Conservation (phyloP, 2,113 vertebrate species). For the Tychaedon coryphoeus region DNA sequence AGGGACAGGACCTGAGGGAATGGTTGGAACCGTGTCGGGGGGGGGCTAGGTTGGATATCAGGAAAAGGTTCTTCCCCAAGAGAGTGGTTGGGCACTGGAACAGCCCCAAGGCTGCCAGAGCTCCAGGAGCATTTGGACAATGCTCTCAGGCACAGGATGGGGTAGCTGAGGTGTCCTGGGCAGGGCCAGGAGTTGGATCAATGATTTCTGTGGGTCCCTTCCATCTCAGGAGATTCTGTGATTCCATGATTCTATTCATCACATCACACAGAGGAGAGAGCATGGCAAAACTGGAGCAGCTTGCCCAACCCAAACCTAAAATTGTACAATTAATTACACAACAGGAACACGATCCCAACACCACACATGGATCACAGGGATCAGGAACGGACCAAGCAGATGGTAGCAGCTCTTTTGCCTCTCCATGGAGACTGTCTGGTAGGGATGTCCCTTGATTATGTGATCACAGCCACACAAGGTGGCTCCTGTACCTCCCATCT, state of each 20-base stretch:
- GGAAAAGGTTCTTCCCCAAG: neutral
- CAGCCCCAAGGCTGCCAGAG: neutral
- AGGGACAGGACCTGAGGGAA: too few relatives aligned
- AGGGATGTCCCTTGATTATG: neutral
- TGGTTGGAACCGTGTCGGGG: neutral
- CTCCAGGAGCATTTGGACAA: neutral
- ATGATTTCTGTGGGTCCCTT: neutral
- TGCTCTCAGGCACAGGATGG: accelerated
- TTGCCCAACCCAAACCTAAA: neutral
- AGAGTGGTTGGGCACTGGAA: neutral
- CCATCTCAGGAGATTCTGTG: neutral
- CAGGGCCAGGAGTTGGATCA: neutral
- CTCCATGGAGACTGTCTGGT: neutral
- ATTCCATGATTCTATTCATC: neutral
- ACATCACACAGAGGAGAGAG: neutral
- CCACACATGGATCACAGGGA: accelerated
- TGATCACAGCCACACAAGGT: neutral
- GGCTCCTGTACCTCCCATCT: neutral
- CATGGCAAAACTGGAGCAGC: neutral
- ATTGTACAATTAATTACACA: accelerated
- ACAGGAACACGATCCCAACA: neutral
- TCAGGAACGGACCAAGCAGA: neutral
- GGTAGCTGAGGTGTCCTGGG: neutral
- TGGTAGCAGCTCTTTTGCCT: neutral
- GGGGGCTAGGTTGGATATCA: neutral